phyloP scores from a whole-genome alignment of 2,888 invertebrate species.

The Coecobrya sp. region DNA sequence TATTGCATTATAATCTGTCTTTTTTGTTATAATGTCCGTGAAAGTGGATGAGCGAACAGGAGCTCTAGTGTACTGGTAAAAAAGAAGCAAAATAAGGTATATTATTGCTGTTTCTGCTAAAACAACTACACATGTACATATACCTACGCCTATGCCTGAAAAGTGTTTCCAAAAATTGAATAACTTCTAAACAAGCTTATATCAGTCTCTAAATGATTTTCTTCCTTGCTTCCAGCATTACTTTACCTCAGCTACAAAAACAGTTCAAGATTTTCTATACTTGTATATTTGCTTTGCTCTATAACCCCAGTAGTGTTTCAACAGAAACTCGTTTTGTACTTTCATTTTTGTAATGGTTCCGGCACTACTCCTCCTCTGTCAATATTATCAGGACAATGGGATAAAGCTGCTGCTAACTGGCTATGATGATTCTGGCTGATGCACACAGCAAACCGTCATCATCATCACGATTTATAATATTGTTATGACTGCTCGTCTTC shows the following conservation, averaged over 20 bases:
- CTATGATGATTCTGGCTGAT: background rate
- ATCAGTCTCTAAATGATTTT: background rate
- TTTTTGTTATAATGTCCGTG: conserved; percentile 36
- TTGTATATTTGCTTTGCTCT: too few relatives aligned
- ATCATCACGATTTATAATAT: background rate
- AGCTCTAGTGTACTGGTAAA: background rate
- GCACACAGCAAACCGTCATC: background rate
- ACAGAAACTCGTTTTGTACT: background rate
- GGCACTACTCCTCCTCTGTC: background rate
- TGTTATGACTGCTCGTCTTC: background rate
- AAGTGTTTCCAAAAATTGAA: background rate
- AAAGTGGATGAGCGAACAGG: conserved; percentile 28
- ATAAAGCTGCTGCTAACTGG: background rate
- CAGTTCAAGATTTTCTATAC: background rate
- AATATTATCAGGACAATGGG: background rate
- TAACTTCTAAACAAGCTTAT: conserved; percentile 36
- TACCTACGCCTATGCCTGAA: too few relatives aligned
- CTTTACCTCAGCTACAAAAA: background rate
- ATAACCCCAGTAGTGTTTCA: background rate
- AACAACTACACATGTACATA: too few relatives aligned
- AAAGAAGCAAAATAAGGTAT: background rate
- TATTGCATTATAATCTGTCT: conserved; percentile 56
- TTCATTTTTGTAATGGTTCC: conserved; percentile 47
- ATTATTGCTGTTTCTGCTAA: too few relatives aligned
- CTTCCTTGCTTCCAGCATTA: background rate